Base-by-base conservation (phyloP, 2,888 invertebrate genomes). In the Pedicia rivosa region DNA sequence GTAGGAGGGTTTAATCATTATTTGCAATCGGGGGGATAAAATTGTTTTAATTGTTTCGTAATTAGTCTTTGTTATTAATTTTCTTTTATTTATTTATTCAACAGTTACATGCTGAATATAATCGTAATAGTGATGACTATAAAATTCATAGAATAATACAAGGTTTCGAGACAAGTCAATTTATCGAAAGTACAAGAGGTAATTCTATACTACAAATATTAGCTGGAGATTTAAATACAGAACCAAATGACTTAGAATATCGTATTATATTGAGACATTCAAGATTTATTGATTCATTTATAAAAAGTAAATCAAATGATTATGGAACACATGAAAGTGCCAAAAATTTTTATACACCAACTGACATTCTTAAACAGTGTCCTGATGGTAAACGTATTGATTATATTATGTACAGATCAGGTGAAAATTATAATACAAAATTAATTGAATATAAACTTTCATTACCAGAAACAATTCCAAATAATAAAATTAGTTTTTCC, bases 31-130 rank as follows among this genome's bases (percentile, higher is more conserved):
- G n/a, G n/a, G n/a, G n/a, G n/a, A n/a, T n/a, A n/a, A n/a, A n/a
- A n/a, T n/a, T n/a, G n/a, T n/a, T n/a, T n/a, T n/a, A n/a, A n/a
- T n/a, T n/a, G n/a, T n/a, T n/a, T n/a, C n/a, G n/a, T n/a, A n/a
- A n/a, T n/a, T n/a, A n/a, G n/a, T 35, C 24, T 12, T 12, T 12
- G 10, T 9, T 16, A 16, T 26, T 12, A 26, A 20, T 31, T 28
- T 24, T 37, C 10, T 6, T 26, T 5, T 4, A 14, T 20, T 15
- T 15, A 6, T 20, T 20, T 20, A 20, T 24, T 5, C n/a, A 10
- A 14, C n/a, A 90, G 88, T 67, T 97, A 37, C 95, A 95, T 65
- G 97, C 95, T 1, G 91, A 94, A 62, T 97, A 97, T 52, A 73
- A 84, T 55, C 66, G 70, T 25, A 71, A 74, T 42, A 69, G 74